Base-by-base conservation (phyloP, 2,888 invertebrate genomes). In the Metopia argyrocephala region DNA sequence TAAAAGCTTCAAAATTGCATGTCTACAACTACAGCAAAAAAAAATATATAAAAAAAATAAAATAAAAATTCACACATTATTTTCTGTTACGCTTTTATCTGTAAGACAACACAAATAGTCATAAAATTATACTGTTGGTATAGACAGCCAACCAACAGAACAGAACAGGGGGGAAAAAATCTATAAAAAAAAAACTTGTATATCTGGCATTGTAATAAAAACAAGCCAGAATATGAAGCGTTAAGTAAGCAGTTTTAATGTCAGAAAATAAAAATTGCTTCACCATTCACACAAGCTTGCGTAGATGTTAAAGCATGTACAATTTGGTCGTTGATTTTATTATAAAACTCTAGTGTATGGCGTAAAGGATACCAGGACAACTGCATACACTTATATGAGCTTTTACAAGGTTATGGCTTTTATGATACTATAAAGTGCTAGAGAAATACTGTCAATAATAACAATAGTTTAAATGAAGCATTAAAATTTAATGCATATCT, bases 171-270 rank as follows among this genome's bases (percentile, higher is more conserved):
- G 25, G 15, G 27, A 59, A 27, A 5, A 9, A 54, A 46, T 27
- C n/a, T 38, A 48, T 28, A 12, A 31, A 31, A 31, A 12, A 12
- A 38, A 38, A 38, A 38, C 38, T 38, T 38, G 28, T 38, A 61
- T 59, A 69, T 31, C 21, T 31, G 56, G 52, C 59, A 62, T 54
- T 76, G 66, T 81, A 78, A 78, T 69, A 79, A 74, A 79, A 81
- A 68, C 61, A 31, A 78, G 71, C 71, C 48, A 68, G 71, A 81
- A 78, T 78, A 66, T 78, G 78, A 78, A 81, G 81, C 81, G 78
- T 81, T 81, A 81, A 81, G 81, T 78, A 78, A 78, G 81, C 81
- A 81, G 70, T 81, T 78, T 76, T 78, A 70, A 78, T 81, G 78
- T 70, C 66, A 74, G 66, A 75, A 69, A 70, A 78, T 75, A 81